Conservation (phyloP, 2,113 vertebrate genomes). For the Bubo scandiacus region DNA sequence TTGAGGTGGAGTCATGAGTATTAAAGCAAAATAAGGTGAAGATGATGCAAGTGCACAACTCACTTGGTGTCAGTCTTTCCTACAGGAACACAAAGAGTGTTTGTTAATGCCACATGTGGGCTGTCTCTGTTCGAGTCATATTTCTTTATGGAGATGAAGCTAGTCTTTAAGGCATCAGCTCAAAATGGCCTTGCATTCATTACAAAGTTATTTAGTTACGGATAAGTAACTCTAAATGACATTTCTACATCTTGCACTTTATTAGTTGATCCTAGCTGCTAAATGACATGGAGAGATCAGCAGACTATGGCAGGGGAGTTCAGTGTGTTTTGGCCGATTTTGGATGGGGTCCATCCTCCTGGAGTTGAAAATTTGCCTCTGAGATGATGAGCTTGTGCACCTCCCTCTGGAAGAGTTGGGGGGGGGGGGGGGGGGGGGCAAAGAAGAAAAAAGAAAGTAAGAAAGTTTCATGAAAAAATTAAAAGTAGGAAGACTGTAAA, state of each 20-base stretch:
- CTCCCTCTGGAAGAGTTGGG: not conserved
- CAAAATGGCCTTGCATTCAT: conserved; percentile 58
- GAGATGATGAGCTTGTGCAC: not conserved
- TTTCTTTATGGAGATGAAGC: conserved; percentile 53
- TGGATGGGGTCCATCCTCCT: not conserved
- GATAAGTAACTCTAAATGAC: conserved; percentile 55
- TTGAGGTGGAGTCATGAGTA: not conserved
- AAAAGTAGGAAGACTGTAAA: not conserved
- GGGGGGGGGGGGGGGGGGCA: no score
- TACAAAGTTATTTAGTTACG: conserved; percentile 65
- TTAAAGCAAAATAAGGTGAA: not conserved
- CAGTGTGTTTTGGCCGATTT: not conserved
- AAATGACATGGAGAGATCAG: not conserved
- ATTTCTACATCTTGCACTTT: conserved; percentile 32
- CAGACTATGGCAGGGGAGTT: not conserved
- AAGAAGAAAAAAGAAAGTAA: not conserved
- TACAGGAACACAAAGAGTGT: conserved; percentile 20
- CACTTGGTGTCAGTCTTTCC: conserved; percentile 40
- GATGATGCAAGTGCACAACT: not conserved
- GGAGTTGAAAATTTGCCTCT: not conserved
- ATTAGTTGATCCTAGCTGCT: conserved; percentile 43
- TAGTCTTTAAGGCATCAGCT: conserved; percentile 46
- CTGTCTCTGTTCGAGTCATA: not conserved
- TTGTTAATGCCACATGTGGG: not conserved
- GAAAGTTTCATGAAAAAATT: not conserved